Base-by-base conservation (phyloP, 2,888 invertebrate genomes). In the Vesta saturnalis region DNA sequence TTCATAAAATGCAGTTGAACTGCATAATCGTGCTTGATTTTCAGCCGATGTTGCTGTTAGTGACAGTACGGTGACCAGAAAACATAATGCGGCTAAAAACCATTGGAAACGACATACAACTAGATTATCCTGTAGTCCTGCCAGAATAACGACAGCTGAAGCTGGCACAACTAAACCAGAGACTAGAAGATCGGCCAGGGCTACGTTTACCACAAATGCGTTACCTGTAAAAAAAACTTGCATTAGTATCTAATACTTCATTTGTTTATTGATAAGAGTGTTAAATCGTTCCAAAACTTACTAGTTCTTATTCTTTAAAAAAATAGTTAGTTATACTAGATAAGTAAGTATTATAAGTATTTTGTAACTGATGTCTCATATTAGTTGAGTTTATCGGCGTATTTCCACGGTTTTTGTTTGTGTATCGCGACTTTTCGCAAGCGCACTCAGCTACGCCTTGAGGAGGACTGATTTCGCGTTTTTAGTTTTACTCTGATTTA, bases 161-260 rank as follows among this genome's bases (percentile, higher is more conserved):
- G 89, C 87, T 0, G 93, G 92, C 75, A 93, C 88, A 43, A 93
- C 90, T 10, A 89, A 79, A 0, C 89, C 88, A 0, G 92, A 91
- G 8, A 93, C 87, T 15, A 93, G 82, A 56, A 93, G 83, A 77
- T 94, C 94, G 0, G 92, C 89, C 60, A 93, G 76, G 0, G 93
- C 93, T 19, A 91, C 87, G 83, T 90, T 91, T 70, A 90, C 91
- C 71, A 91, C 84, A 80, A 90, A 91, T 22, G 90, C 87, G 82
- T 91, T 91, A 58, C 91, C 91, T 90, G 85, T 14, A 81, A 79
- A 64, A 23, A 16, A 12, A 55, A 43, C 8, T 12, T 1, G 22
- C 14, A 49, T 15, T 16, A 49, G 18, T 49, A 18, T 8, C 1
- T 3, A n/a, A 49, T 18, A 15, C 18, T 30, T 30, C 5, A 30